Conservation (phyloP, 35 echinoderm and acorn worm species). For the Apostichopus californicus region DNA sequence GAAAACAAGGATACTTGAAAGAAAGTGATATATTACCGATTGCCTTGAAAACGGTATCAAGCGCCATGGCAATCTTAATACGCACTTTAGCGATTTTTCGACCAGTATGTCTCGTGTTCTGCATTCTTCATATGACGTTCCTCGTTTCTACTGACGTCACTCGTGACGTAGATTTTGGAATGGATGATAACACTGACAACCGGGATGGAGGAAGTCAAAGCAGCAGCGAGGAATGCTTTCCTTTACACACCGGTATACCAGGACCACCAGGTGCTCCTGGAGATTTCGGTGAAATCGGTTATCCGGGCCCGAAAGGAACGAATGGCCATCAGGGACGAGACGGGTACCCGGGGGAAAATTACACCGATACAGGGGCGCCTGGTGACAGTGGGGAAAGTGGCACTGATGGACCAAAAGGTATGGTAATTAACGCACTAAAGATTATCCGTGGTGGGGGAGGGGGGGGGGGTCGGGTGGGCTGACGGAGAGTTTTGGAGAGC, state of each 20-base stretch:
- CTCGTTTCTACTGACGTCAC: not conserved
- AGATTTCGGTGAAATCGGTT: slow-evolving; percentile 4
- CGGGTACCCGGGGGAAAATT: slow-evolving; percentile 12
- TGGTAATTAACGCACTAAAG: not conserved
- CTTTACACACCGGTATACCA: not conserved
- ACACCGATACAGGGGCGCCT: not conserved
- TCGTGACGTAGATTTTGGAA: not conserved
- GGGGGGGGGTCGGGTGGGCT: too few relatives aligned
- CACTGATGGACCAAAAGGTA: slow-evolving; percentile 2
- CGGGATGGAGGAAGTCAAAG: not conserved
- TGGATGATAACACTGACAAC: not conserved
- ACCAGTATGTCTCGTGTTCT: not conserved
- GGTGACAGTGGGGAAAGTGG: slow-evolving; percentile 21
- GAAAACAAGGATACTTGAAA: too few relatives aligned
- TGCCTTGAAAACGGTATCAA: too few relatives aligned
- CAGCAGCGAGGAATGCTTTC: not conserved
- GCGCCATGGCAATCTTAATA: not conserved
- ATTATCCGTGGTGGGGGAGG: not conserved
- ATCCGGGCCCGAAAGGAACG: slow-evolving; percentile 5
- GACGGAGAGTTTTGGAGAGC: too few relatives aligned
- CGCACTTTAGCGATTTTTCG: not conserved
- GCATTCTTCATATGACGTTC: not conserved
- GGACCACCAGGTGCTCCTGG: slow-evolving; percentile 29
- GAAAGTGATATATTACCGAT: too few relatives aligned
- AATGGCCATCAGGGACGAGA: slow-evolving; percentile 15